Conservation (phyloP, 2,888 invertebrate species). For the Diloba caeruleocephala region DNA sequence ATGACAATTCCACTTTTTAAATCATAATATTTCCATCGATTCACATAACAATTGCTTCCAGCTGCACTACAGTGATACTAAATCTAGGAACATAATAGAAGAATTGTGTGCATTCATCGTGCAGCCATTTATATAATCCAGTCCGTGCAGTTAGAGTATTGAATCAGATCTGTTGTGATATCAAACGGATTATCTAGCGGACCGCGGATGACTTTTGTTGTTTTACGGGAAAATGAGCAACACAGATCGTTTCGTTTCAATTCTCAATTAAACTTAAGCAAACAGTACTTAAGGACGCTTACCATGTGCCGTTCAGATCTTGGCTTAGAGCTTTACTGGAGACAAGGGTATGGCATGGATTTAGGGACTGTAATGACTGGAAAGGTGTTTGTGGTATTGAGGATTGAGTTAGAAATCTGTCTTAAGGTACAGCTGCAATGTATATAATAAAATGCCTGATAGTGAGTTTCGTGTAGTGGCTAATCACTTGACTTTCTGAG, state of each 20-base stretch:
- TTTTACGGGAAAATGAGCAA: background rate
- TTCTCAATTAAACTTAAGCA: background rate
- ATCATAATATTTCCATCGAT: slow-evolving; percentile 5
- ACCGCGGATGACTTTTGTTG: background rate
- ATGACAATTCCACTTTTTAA: slow-evolving; percentile 1
- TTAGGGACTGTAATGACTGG: background rate
- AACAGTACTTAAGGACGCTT: background rate
- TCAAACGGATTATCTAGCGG: background rate
- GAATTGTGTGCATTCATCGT: slow-evolving; percentile 23
- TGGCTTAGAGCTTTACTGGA: background rate
- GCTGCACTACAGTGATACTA: slow-evolving; percentile 16
- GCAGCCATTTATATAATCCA: slow-evolving; percentile 1
- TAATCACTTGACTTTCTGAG: too few relatives aligned
- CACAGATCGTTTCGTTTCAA: background rate
- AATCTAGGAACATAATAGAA: slow-evolving; percentile 37
- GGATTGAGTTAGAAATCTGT: slow-evolving; percentile 1
- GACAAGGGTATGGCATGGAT: slow-evolving; percentile 2
- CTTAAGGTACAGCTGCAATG: slow-evolving; percentile 8
- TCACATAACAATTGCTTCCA: slow-evolving; percentile 8
- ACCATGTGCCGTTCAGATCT: background rate
- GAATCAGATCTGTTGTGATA: slow-evolving; percentile 8
- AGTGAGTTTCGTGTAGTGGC: too few relatives aligned
- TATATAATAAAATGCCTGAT: too few relatives aligned
- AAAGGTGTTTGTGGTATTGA: slow-evolving; percentile 5
- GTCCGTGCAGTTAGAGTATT: background rate